phyloP scores from a whole-genome alignment of 1,140 invertebrate species.

The Apolygus lucorum region DNA sequence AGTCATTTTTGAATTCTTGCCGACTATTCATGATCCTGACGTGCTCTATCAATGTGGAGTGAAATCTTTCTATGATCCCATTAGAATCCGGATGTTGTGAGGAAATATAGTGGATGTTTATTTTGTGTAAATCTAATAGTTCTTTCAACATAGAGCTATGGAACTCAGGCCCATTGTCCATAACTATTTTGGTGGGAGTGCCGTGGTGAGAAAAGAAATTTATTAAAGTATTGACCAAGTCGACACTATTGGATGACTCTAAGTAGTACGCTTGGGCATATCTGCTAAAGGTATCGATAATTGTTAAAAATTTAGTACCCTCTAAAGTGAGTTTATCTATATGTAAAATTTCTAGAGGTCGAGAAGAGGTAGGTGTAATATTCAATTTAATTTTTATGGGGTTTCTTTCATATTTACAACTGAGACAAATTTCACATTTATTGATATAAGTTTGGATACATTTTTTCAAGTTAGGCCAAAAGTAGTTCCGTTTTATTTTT shows the following conservation, averaged over 20 bases:
- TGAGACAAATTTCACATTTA: not conserved
- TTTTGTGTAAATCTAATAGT: not conserved
- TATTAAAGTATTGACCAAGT: not conserved
- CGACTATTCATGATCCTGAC: not conserved
- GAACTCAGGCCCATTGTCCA: constrained; percentile 1
- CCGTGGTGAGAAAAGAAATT: not conserved
- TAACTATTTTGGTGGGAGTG: not conserved
- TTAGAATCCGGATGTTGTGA: constrained; percentile 14
- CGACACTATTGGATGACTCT: not conserved
- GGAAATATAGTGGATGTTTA: not conserved
- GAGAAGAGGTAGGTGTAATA: not conserved
- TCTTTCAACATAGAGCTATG: not conserved
- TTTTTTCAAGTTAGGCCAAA: not conserved
- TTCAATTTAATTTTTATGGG: not conserved
- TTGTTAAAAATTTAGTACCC: not conserved
- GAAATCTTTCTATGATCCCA: constrained; percentile 9
- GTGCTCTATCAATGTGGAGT: not conserved
- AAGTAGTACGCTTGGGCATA: not conserved
- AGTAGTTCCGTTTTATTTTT: not conserved
- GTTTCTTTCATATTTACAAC: not conserved
- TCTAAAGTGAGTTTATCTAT: not conserved
- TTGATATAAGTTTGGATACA: not conserved
- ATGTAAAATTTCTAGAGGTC: not conserved
- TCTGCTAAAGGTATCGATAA: not conserved
- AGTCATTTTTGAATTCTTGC: not conserved